Conservation (phyloP, 92 coral and sea anemone species). For the Zoanthus solanderi region DNA sequence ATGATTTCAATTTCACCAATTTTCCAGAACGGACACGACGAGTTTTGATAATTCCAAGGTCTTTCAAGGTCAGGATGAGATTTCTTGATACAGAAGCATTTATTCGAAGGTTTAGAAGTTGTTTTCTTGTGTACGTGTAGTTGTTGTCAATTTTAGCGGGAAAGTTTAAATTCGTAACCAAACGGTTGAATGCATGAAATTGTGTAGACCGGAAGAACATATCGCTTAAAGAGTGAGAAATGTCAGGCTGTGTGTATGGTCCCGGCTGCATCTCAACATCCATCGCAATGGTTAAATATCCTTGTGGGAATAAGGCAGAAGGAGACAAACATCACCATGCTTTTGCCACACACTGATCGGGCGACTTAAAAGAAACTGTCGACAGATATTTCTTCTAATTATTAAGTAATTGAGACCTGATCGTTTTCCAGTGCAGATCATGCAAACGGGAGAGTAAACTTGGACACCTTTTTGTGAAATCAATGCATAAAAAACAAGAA, state of each 20-base stretch:
- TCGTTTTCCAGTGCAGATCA: background rate
- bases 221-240: background rate
- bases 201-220: background rate
- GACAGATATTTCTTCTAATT: background rate
- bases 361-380: background rate
- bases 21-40: background rate
- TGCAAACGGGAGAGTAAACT: background rate
- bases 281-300: slow-evolving; percentile 3
- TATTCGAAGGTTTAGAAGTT: background rate
- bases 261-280: slow-evolving; percentile 3
- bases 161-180: slow-evolving; percentile 14
- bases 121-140: background rate
- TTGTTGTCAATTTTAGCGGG: slow-evolving; percentile 15
- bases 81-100: background rate
- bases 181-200: background rate
- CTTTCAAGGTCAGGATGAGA: slow-evolving; percentile 5
- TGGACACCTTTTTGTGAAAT: too few species aligned
- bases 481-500: too few species aligned
- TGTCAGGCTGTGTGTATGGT: slow-evolving; percentile 12
- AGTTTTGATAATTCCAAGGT: background rate
- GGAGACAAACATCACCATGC: background rate
- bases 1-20: background rate
- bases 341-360: background rate
- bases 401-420: background rate
- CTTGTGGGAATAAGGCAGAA: slow-evolving; percentile 8